Base-by-base conservation (phyloP, 2,113 vertebrate species). In the Pluvianellus socialis region DNA sequence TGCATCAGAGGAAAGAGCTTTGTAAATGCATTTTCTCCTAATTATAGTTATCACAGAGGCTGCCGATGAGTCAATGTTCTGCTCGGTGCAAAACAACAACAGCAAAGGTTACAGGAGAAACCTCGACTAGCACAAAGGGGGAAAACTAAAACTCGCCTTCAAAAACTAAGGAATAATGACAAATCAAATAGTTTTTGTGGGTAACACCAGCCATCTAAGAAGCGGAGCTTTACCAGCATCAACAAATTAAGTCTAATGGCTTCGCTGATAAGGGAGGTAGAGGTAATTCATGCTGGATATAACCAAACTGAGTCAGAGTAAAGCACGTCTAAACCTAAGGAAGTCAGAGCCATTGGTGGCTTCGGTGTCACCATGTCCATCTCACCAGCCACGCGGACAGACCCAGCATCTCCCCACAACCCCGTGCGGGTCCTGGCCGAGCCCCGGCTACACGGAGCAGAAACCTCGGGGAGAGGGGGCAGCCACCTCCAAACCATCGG, bases 41-140 rank as follows among this genome's bases (percentile, higher is more conserved):
- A 97, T 97, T 97, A 96, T 80, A 96, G 97, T 93, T 96, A 96
- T 92, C 94, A 85, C 45, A 62, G 89, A 86, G 93, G 74, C 93
- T 91, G 93, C 67, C 0, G 71, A 90, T 97, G 97, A 97, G 84
- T 97, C 96, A 97, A 22, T 7, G 45, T 5, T 95, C 89, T 86
- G 83, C 94, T 86, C 73, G 12, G 77, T 17, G 38, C 94, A 86
- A 79, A 97, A 97, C 95, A 97, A 94, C 90, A 91, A 53, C 91
- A 91, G 77, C 74, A 82, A 63, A 94, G 92, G 72, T 75, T 91
- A 73, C 77, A 53, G 89, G 42, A 95, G 89, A 75, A 94, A 67
- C 77, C 32, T 50, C 3, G 3, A 24, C 28, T 24, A 24, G 66
- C 55, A 65, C 62, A 44, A 58, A 42, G 77, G 10, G 42, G 42